These are phyloP conservation scores for Centropristis striata DNA, from an alignment of 2,113 vertebrate genomes.

Conservation along the genomic window DNA sequence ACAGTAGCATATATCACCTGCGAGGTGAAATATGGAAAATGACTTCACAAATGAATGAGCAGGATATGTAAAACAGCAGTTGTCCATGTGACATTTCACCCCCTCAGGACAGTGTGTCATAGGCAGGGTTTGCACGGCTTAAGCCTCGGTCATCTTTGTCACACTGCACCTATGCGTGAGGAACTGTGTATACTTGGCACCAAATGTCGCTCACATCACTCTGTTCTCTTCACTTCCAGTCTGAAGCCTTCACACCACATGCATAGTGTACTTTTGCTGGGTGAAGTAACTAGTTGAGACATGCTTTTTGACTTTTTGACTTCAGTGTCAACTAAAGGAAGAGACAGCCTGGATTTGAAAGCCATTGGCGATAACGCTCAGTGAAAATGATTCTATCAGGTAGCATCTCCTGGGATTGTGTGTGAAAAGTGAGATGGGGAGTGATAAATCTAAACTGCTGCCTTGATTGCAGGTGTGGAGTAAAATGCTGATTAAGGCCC, in stretches of 20 bases:
- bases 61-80: constrained; percentile 1
- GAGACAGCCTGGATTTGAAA: constrained; percentile 27
- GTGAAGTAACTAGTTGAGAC: constrained; percentile 22
- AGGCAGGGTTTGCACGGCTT: not conserved
- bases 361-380: constrained; percentile 7
- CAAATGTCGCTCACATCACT: constrained; percentile 29
- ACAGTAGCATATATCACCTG: not conserved
- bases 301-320: constrained; percentile 33
- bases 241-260: constrained; percentile 24
- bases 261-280: not conserved
- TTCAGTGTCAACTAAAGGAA: not conserved
- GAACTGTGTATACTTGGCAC: constrained; percentile 13
- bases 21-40: not conserved
- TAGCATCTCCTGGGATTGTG: constrained; percentile 14
- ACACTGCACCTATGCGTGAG: constrained; percentile 20
- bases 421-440: constrained; percentile 32
- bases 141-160: constrained; percentile 6
- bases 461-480: constrained; percentile 63
- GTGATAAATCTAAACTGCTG: constrained; percentile 65
- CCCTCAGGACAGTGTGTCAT: constrained; percentile 12
- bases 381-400: constrained; percentile 26
- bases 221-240: constrained; percentile 16
- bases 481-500: constrained; percentile 69
- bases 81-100: constrained; percentile 27
- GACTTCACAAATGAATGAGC: not conserved